These are phyloP conservation scores for Enteromius anoplus DNA, from an alignment of 2,797 vertebrate species.

Conservation along the genomic window DNA sequence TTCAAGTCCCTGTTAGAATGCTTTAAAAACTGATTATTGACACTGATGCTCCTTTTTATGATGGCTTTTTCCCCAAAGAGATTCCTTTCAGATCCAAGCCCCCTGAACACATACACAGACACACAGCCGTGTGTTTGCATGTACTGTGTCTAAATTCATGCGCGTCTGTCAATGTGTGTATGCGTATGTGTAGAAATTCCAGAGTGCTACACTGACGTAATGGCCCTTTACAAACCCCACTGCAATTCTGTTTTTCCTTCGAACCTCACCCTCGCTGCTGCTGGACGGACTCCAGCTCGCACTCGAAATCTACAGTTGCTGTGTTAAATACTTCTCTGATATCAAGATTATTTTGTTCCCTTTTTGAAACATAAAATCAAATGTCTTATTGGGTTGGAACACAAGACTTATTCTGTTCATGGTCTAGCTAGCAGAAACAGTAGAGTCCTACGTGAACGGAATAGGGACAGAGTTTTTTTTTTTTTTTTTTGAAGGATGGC, in stretches of 20 bases:
- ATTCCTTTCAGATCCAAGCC: constrained; percentile 72
- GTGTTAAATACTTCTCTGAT: constrained; percentile 83
- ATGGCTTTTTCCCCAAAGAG: constrained; percentile 87
- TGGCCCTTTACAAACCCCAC: constrained; percentile 65
- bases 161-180: constrained; percentile 62
- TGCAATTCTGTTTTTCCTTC: constrained; percentile 63
- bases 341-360: constrained; percentile 79
- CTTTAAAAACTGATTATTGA: constrained; percentile 68
- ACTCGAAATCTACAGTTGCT: constrained; percentile 89
- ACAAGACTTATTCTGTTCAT: constrained; percentile 79
- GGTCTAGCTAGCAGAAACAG: constrained; percentile 73
- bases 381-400: constrained; percentile 79
- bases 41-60: constrained; percentile 77
- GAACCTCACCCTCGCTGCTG: constrained; percentile 66
- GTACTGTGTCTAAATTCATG: constrained; percentile 19
- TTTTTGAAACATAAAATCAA: constrained; percentile 87
- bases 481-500: constrained; percentile 56
- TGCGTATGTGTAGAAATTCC: constrained; percentile 71
- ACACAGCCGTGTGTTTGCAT: constrained; percentile 63
- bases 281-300: constrained; percentile 65
- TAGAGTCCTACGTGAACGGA: constrained; percentile 64
- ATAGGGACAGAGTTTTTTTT: constrained; percentile 57
- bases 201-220: constrained; percentile 77
- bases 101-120: constrained; percentile 68
- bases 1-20: constrained; percentile 75